Conservation (phyloP, 2,888 invertebrate species). For the Rhimphoctona megacephalus region DNA sequence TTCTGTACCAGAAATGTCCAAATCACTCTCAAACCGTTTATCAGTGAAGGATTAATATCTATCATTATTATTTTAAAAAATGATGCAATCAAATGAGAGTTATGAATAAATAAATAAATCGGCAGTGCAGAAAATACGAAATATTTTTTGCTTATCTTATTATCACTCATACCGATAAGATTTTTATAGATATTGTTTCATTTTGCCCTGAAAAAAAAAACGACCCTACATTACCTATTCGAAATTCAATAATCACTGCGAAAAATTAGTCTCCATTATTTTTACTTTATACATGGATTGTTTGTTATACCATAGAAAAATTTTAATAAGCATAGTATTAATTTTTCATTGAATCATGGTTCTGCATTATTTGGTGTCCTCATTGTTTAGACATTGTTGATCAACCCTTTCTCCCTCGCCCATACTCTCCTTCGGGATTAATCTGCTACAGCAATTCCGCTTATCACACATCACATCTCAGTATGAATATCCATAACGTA, state of each 20-base stretch:
- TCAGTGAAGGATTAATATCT: not conserved
- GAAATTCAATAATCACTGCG: not conserved
- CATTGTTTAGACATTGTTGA: conserved; percentile 12
- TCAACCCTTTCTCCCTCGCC: not conserved
- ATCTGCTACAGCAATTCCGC: conserved; percentile 20
- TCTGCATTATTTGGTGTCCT: not conserved
- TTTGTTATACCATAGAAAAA: not conserved
- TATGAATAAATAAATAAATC: conserved; percentile 19
- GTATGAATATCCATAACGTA: conserved; percentile 43
- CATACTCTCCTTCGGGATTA: not conserved
- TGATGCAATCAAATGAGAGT: conserved; percentile 2
- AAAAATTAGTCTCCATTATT: not conserved
- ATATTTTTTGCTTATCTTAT: not conserved
- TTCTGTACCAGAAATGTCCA: not conserved
- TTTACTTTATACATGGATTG: conserved; percentile 21
- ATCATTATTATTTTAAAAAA: conserved; percentile 40
- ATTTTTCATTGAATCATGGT: conserved; percentile 19
- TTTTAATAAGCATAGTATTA: conserved; percentile 7
- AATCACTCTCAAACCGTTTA: not conserved
- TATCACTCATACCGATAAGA: not conserved
- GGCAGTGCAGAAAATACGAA: conserved; percentile 5
- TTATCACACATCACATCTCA: conserved; percentile 31
- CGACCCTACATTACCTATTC: not conserved
- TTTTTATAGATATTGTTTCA: not conserved
- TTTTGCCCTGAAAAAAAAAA: not conserved